phyloP scores from a whole-genome alignment of 2,113 vertebrate genomes.

The Turdus rufiventris region DNA sequence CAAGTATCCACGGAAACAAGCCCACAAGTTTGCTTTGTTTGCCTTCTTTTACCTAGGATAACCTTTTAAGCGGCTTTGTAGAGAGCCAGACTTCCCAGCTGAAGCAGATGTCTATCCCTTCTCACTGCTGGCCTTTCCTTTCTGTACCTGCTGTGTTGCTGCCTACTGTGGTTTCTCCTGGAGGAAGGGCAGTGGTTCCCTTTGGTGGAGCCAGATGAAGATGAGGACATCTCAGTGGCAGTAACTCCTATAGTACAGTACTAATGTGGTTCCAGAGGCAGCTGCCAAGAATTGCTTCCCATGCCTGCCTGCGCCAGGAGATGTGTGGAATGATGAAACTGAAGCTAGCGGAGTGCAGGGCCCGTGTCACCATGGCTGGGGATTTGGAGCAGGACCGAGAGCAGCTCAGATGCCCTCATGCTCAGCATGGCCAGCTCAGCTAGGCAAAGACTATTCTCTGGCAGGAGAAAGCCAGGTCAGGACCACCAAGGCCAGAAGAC shows the following conservation, averaged over 20 bases:
- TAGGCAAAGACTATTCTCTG: not conserved
- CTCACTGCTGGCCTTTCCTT: not conserved
- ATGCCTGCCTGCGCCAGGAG: constrained; percentile 5
- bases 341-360: not conserved
- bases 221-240: not conserved
- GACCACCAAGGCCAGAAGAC: not conserved
- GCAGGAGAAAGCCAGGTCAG: not conserved
- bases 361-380: rapidly evolving
- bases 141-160: not conserved
- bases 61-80: constrained; percentile 56
- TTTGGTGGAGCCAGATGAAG: rapidly evolving
- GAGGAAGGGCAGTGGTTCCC: not conserved
- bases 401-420: not conserved
- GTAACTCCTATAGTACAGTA: not conserved
- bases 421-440: not conserved
- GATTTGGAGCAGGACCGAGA: not conserved
- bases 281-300: constrained; percentile 44
- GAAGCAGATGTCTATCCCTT: not conserved
- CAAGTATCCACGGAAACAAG: constrained; percentile 65
- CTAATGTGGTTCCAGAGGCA: not conserved
- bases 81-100: not conserved
- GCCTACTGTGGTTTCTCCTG: not conserved
- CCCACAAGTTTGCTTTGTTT: constrained; percentile 60
- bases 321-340: not conserved
- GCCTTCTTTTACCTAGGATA: constrained; percentile 62